Conservation (phyloP, 1,140 invertebrate species). For the Diprion similis region DNA sequence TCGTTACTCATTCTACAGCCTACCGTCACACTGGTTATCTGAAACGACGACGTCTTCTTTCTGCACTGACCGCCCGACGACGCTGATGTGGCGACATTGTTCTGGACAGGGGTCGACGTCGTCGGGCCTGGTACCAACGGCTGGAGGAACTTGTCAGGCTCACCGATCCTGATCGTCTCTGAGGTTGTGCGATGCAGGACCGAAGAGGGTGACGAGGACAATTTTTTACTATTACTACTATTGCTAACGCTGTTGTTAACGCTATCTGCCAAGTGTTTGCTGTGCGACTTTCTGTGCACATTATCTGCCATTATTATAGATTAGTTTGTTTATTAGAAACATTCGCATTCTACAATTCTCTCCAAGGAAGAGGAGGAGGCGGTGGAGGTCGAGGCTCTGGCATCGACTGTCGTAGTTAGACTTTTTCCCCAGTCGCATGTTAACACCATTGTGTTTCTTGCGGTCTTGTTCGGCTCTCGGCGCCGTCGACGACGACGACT, state of each 20-base stretch:
- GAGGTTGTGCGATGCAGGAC: slow-evolving; percentile 78
- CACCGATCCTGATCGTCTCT: slow-evolving; percentile 76
- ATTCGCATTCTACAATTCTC: slow-evolving; percentile 22
- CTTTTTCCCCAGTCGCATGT: background rate
- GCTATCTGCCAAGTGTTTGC: slow-evolving; percentile 40
- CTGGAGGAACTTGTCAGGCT: slow-evolving; percentile 62
- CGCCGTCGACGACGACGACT: slow-evolving; percentile 14
- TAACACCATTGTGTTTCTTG: slow-evolving; percentile 1
- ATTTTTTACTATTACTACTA: slow-evolving; percentile 24
- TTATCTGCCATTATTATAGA: slow-evolving; percentile 54
- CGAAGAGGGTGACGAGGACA: slow-evolving; percentile 46
- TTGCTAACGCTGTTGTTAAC: slow-evolving; percentile 34
- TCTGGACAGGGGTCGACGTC: slow-evolving; percentile 27
- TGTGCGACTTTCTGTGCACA: slow-evolving; percentile 56
- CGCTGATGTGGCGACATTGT: slow-evolving; percentile 27
- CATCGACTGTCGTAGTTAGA: too few species aligned
- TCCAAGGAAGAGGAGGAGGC: background rate
- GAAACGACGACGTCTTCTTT: slow-evolving; percentile 89
- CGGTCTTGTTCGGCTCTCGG: slow-evolving; percentile 13
- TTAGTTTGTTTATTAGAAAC: slow-evolving; percentile 13
- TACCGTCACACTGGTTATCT: slow-evolving; percentile 89
- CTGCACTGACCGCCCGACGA: slow-evolving; percentile 49
- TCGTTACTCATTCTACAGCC: slow-evolving; percentile 82
- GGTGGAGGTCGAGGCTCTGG: too few species aligned
- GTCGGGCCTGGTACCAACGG: slow-evolving; percentile 23